phyloP scores from a whole-genome alignment of 2,797 vertebrate species.

The Chelmon rostratus region DNA sequence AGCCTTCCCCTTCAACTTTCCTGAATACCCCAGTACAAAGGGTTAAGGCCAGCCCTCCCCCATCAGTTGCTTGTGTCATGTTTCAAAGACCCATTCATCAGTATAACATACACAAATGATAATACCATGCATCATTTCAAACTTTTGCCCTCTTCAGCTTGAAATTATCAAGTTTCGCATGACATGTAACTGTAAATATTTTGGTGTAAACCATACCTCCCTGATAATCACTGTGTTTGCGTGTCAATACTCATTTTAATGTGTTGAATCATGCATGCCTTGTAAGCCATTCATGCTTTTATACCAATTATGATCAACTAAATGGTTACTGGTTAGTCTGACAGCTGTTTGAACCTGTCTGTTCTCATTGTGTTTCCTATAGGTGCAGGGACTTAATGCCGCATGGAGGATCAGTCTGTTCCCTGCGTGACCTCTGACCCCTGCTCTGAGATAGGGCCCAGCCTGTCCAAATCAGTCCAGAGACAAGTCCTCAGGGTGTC shows the following conservation, averaged over 20 bases:
- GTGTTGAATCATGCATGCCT: background rate
- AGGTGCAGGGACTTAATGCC: constrained; percentile 57
- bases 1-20: constrained; percentile 66
- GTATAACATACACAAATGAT: constrained; percentile 71
- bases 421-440: constrained; percentile 72
- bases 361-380: constrained; percentile 52
- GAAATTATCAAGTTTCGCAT: constrained; percentile 30
- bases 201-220: background rate
- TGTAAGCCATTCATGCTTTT: constrained; percentile 1
- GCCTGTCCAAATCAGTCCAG: constrained; percentile 67
- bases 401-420: constrained; percentile 69
- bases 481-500: constrained; percentile 73
- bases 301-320: constrained; percentile 10
- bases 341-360: constrained; percentile 64
- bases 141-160: constrained; percentile 59
- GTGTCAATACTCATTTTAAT: background rate
- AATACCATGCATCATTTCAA: constrained; percentile 62
- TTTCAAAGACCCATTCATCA: constrained; percentile 81
- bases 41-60: constrained; percentile 54
- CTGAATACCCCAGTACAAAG: constrained; percentile 62
- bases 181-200: constrained; percentile 26
- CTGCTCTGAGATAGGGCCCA: constrained; percentile 66
- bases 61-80: constrained; percentile 60
- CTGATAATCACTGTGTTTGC: background rate
- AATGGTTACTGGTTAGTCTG: constrained; percentile 23